Evolutionary conservation across 2,113 vertebrate species (phyloP).

Genomic region (Megaptera novaeangliae): DNA sequence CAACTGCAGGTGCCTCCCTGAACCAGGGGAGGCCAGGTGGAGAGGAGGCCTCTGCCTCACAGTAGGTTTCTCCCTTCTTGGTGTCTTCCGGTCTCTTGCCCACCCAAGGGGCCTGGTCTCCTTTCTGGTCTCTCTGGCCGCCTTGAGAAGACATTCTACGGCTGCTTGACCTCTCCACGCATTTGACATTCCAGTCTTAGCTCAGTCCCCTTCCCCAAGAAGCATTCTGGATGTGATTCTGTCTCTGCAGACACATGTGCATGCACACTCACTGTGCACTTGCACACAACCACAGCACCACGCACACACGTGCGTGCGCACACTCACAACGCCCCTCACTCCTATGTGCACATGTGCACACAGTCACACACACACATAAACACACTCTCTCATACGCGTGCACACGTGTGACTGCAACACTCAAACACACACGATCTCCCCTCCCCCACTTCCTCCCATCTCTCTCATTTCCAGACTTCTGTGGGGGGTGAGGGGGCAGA

Average conservation of each 20-base stretch:
- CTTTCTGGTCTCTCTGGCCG: neutral
- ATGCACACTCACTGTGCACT: accelerated
- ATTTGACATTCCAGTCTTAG: neutral
- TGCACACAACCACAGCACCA: neutral
- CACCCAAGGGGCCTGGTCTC: neutral
- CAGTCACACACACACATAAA: neutral
- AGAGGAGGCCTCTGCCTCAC: accelerated
- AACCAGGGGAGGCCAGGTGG: neutral
- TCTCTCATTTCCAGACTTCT: neutral
- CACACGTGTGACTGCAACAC: neutral
- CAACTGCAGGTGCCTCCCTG: neutral
- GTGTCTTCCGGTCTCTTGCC: accelerated
- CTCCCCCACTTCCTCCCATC: too few species aligned
- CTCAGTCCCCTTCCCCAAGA: neutral
- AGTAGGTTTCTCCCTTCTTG: neutral
- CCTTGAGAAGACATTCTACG: neutral
- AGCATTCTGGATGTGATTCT: neutral
- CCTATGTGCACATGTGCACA: accelerated
- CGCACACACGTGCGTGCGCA: neutral
- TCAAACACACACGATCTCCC: too few species aligned
- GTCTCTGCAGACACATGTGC: neutral
- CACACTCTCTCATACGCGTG: accelerated
- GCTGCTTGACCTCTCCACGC: neutral
- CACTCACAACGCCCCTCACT: neutral
- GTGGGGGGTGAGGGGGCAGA: neutral